Evolutionary conservation across 2,888 invertebrate genomes (phyloP).

Genomic region (Calameuta pallipes): DNA sequence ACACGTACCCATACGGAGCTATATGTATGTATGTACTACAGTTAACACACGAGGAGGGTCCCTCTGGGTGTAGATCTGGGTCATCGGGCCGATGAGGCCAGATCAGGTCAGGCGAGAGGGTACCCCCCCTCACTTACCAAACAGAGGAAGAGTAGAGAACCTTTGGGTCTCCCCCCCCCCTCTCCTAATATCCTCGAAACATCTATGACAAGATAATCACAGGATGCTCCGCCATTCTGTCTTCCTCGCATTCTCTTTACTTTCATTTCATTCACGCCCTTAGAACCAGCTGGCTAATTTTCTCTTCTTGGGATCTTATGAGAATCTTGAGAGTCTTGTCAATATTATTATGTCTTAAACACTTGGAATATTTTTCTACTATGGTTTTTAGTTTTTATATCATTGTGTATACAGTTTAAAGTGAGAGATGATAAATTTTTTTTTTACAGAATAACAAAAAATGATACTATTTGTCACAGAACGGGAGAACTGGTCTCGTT

Average conservation of each 20-base stretch:
- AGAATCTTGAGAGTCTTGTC: neutral
- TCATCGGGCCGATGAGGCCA: slow-evolving; percentile 62
- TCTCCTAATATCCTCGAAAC: slow-evolving; percentile 39
- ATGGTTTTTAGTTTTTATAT: neutral
- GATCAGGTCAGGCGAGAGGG: slow-evolving; percentile 46
- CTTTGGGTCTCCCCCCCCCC: slow-evolving; percentile 11
- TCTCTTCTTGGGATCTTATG: neutral
- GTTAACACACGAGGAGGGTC: slow-evolving; percentile 42
- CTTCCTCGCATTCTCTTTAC: neutral
- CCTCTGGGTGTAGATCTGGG: slow-evolving; percentile 55
- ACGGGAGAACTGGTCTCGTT: neutral
- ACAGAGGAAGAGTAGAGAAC: slow-evolving; percentile 37
- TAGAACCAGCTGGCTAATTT: neutral
- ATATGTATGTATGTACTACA: neutral
- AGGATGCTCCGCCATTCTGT: slow-evolving; percentile 18
- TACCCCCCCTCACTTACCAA: slow-evolving; percentile 49
- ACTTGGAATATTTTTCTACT: neutral
- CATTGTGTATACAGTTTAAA: neutral
- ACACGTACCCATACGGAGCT: slow-evolving; percentile 1
- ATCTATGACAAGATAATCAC: slow-evolving; percentile 60
- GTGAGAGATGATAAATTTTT: neutral
- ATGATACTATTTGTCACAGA: neutral
- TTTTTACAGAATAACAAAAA: neutral
- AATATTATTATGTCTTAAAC: neutral
- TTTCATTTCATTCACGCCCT: neutral